Percentiles rank a stretch among this genome's conserved stretches.
Evolutionary conservation across 2,888 invertebrate genomes (phyloP).

Genomic region (Lepetodrilus schrolli): DNA sequence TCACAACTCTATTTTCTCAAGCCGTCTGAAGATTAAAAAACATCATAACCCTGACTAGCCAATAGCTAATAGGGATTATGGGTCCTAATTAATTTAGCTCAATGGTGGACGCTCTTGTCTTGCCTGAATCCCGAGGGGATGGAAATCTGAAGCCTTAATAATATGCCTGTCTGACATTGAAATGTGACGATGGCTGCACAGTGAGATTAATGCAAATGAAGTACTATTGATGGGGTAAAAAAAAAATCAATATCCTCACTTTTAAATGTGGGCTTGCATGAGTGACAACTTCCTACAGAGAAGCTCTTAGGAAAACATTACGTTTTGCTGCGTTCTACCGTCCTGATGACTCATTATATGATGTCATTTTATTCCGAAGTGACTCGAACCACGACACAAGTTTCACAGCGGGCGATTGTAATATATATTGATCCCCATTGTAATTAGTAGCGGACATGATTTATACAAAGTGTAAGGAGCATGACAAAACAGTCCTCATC

Average conservation of each 20-base stretch:
- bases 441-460: neutral
- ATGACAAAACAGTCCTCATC: neutral
- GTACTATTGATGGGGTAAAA: neutral
- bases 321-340: neutral
- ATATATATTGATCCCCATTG: neutral
- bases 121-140: neutral
- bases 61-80: constrained; percentile 30
- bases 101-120: neutral
- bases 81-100: constrained; percentile 30
- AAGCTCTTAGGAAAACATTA: constrained; percentile 24
- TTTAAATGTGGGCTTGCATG: constrained; percentile 7
- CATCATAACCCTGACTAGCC: constrained; percentile 21
- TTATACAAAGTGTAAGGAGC: neutral
- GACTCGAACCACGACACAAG: neutral
- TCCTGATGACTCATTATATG: neutral
- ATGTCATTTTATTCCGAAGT: constrained; percentile 12
- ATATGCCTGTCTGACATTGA: constrained; percentile 20
- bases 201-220: constrained; percentile 18
- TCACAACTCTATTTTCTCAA: constrained; percentile 22
- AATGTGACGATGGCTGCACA: constrained; percentile 8
- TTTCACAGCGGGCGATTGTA: neutral
- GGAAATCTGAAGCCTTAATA: constrained; percentile 24
- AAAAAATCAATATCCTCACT: constrained; percentile 21
- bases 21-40: constrained; percentile 28
- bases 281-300: constrained; percentile 21